These are phyloP conservation scores for Brachyopa scutellaris DNA, from an alignment of 2,888 invertebrate genomes.

Conservation along the genomic window DNA sequence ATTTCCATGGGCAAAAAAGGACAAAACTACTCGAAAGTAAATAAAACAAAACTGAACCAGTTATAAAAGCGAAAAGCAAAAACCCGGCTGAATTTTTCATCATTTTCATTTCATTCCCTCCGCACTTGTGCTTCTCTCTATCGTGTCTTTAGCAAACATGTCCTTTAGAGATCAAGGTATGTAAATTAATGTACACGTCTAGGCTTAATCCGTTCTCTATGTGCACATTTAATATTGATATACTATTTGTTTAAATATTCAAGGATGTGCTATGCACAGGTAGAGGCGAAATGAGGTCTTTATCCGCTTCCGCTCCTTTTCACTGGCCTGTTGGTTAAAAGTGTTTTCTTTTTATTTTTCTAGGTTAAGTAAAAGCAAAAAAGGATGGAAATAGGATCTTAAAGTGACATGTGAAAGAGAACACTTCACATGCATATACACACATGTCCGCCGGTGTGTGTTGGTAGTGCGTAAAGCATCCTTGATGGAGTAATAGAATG, in stretches of 20 bases:
- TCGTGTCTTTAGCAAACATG: conserved; percentile 18
- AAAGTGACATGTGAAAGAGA: conserved; percentile 56
- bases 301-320: not conserved
- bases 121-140: conserved; percentile 19
- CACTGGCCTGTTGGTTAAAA: conserved; percentile 15
- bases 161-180: conserved; percentile 69
- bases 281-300: conserved; percentile 16
- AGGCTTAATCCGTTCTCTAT: conserved; percentile 61
- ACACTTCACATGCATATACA: not conserved
- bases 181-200: conserved; percentile 65
- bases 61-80: conserved; percentile 23
- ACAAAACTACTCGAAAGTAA: conserved; percentile 46
- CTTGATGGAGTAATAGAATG: not conserved
- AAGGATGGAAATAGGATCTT: conserved; percentile 35
- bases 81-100: conserved; percentile 54
- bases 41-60: conserved; percentile 48
- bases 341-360: conserved; percentile 24
- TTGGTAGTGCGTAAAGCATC: not conserved
- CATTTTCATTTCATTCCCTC: conserved; percentile 54
- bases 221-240: conserved; percentile 64
- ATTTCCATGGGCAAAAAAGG: conserved; percentile 37
- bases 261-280: conserved; percentile 51
- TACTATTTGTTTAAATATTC: conserved; percentile 66
- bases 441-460: not conserved
- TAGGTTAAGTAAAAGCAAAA: conserved; percentile 56